Base-by-base conservation (phyloP, 64 coral and sea anemone species). In the Dendrophyllia cribrosa region DNA sequence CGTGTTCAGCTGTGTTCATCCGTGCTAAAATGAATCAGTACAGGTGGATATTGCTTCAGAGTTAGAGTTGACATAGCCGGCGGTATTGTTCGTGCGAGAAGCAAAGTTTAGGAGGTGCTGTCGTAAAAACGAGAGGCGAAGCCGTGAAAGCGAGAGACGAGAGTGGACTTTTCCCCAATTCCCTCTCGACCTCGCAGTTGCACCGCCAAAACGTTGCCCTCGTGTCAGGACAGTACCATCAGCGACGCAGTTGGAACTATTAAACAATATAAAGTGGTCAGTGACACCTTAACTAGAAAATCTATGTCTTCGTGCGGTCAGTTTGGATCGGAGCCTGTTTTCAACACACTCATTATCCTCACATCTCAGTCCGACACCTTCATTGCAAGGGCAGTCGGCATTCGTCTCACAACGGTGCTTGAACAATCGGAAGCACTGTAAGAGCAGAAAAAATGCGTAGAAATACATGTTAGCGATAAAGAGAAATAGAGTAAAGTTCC, bases 291-390 rank as follows among this genome's bases (percentile, higher is more conserved):
- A 56, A 34, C 34, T 34, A 2, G 47, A 50, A 8, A 58, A 44
- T 56, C 17, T 3, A 12, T 79, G 51, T 60, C 53, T 59, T 43
- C 77, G n/a, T 79, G 55, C 77, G 12, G 58, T 15, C 51, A 80
- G 3, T 8, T 12, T 80, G 44, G 34, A 34, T 11, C 43, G 0
- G 55, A 17, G 10, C 9, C 45, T 68, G 16, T 66, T 22, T 23
- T 49, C 20, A 51, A 84, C 80, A 68, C 80, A 84, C 67, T 84
- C 80, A 3, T 44, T 34, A n/a, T 66, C 45, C 34, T 84, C 80
- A 24, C 80, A 84, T 17, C 66, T 15, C 43, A 84, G 62, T 51
- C 48, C 64, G 45, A 19, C 45, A 22, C 48, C 47, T 66, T 44
- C 61, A 50, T 23, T 34, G 19, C 80, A 84, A 0, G 4, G 34